A percentile compares a stretch with the other conserved stretches of the same genome.
These are phyloP conservation scores for Euphydryas editha DNA, from an alignment of 2,888 invertebrate species.

Conservation along the genomic window DNA sequence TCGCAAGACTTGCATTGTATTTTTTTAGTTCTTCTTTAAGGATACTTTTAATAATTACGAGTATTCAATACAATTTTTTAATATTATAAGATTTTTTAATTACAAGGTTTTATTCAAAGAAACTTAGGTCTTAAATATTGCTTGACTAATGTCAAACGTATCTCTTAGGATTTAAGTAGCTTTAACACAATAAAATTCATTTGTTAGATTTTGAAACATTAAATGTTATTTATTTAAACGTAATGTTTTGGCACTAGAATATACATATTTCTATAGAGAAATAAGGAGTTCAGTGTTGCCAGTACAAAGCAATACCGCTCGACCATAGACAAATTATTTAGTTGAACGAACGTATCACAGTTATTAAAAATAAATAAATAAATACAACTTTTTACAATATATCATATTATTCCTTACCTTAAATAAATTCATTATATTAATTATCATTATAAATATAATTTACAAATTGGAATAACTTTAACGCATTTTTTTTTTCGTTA, in stretches of 20 bases:
- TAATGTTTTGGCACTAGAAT: conserved; percentile 40
- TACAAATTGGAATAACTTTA: conserved; percentile 8
- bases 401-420: conserved; percentile 45
- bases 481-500: background rate
- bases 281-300: conserved; percentile 19
- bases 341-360: conserved; percentile 67
- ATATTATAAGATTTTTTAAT: background rate
- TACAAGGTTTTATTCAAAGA: background rate
- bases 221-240: conserved; percentile 26
- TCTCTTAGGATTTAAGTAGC: background rate
- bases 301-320: conserved; percentile 23
- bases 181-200: background rate
- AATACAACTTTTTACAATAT: conserved; percentile 70
- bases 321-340: conserved; percentile 8
- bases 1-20: too few relatives aligned
- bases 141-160: background rate
- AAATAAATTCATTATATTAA: conserved; percentile 39
- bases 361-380: conserved; percentile 73
- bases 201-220: conserved; percentile 24
- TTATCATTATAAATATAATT: conserved; percentile 37
- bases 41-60: background rate
- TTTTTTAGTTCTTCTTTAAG: too few relatives aligned
- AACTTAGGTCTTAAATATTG: background rate
- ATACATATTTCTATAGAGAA: conserved; percentile 21
- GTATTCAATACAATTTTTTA: background rate